Conservation (phyloP, 92 coral and sea anemone genomes). For the Blastomussa wellsi region DNA sequence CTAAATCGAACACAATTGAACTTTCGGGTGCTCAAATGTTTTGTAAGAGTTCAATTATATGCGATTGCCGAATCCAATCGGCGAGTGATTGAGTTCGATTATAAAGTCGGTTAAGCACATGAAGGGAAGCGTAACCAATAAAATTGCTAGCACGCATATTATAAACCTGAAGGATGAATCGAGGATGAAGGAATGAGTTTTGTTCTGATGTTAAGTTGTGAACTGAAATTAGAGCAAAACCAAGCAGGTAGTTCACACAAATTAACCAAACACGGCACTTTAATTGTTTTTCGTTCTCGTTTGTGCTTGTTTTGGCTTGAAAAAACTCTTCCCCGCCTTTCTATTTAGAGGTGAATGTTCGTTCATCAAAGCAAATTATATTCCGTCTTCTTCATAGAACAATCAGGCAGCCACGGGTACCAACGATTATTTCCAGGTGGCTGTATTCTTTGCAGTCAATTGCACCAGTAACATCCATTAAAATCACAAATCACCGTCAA, state of each 20-base stretch:
- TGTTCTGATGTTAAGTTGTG: neutral
- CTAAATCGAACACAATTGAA: too few species aligned
- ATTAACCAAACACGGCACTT: slow-evolving; percentile 4
- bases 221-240: neutral
- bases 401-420: slow-evolving; percentile 6
- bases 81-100: too few species aligned
- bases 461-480: neutral
- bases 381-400: neutral
- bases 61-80: too few species aligned
- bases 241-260: neutral
- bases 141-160: neutral
- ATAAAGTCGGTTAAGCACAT: too few species aligned
- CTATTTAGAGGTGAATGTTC: neutral
- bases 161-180: neutral
- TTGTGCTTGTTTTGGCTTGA: neutral
- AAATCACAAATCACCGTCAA: neutral
- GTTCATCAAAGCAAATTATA: neutral
- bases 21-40: too few species aligned
- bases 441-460: neutral
- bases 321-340: slow-evolving; percentile 13
- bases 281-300: slow-evolving; percentile 17
- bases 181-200: neutral
- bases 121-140: neutral
- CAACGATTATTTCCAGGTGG: slow-evolving; percentile 16
- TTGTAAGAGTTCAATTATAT: too few species aligned